phyloP scores from a whole-genome alignment of 2,113 vertebrate species.

The Pachypanchax playfairii region DNA sequence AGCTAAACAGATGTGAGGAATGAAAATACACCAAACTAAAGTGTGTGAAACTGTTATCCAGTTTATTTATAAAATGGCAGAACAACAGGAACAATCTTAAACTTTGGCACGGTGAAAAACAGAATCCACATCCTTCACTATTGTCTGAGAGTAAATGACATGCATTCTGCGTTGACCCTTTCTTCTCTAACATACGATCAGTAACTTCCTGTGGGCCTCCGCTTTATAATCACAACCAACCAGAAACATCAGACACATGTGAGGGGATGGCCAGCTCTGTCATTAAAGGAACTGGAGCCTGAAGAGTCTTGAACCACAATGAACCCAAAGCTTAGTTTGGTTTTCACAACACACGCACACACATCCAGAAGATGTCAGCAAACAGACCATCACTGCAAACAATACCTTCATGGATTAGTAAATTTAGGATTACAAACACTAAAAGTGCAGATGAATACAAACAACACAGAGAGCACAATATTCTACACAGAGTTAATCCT shows the following conservation, averaged over 20 bases:
- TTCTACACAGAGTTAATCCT: conserved; percentile 11
- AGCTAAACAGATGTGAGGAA: too few species aligned
- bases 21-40: too few species aligned
- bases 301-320: neutral
- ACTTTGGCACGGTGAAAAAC: neutral
- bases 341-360: neutral
- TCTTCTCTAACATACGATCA: neutral
- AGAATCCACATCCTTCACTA: neutral
- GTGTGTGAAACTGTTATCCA: too few species aligned
- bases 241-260: neutral
- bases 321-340: neutral
- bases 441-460: too few species aligned
- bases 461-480: neutral
- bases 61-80: neutral
- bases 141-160: neutral
- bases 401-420: too few species aligned
- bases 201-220: conserved; percentile 2
- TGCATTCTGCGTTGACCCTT: neutral
- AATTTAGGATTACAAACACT: conserved; percentile 22
- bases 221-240: conserved; percentile 9
- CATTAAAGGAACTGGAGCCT: conserved; percentile 1
- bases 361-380: too few species aligned
- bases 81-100: neutral
- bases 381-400: neutral
- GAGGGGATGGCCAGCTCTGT: neutral